phyloP scores from a whole-genome alignment of 2,113 vertebrate genomes.

The Oceanites oceanicus region DNA sequence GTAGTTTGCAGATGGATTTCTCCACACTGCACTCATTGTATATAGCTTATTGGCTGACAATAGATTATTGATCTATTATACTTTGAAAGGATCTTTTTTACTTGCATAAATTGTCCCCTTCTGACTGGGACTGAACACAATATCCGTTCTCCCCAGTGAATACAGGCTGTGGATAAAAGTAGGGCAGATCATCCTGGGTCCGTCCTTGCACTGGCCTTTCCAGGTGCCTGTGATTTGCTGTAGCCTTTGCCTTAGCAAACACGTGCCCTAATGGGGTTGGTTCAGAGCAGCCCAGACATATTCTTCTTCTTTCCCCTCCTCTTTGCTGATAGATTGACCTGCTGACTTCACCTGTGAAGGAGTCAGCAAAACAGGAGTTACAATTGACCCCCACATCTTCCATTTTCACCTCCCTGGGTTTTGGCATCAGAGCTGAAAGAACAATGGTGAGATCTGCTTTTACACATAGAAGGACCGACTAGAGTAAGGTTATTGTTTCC shows the following conservation, averaged over 20 bases:
- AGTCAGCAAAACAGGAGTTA: background rate
- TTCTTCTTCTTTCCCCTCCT: background rate
- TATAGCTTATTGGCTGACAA: background rate
- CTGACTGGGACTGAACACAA: background rate
- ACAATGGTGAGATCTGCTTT: background rate
- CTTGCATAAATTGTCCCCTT: background rate
- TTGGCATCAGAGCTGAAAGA: background rate
- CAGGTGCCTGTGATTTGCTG: background rate
- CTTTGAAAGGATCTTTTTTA: background rate
- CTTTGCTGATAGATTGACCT: background rate
- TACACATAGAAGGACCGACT: fast-evolving
- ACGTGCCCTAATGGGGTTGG: fast-evolving
- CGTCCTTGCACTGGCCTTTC: background rate
- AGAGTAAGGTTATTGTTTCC: background rate
- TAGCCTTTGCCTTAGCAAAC: background rate
- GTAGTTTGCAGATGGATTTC: background rate
- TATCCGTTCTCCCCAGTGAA: background rate
- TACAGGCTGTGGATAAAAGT: background rate
- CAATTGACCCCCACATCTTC: background rate
- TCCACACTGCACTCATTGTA: background rate
- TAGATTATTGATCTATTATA: background rate
- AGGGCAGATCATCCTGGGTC: background rate
- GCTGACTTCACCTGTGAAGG: background rate
- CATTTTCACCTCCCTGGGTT: background rate
- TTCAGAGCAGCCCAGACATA: background rate